These are phyloP conservation scores for Aphaenogaster rudis DNA, from an alignment of 1,140 invertebrate genomes.

Conservation along the genomic window DNA sequence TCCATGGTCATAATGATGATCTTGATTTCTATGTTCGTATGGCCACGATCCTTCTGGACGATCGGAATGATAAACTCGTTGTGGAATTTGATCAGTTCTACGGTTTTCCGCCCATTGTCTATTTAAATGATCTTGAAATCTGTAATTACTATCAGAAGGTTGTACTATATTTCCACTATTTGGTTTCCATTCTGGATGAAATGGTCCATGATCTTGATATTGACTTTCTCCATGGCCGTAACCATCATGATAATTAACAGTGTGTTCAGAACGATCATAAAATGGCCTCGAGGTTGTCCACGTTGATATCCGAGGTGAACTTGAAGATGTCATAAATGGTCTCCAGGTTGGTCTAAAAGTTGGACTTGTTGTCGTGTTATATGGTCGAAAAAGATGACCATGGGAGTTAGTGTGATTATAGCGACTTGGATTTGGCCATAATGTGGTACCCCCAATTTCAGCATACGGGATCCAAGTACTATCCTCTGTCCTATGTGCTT, in stretches of 20 bases:
- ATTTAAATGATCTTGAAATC: neutral
- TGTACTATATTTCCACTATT: neutral
- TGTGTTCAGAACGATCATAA: slow-evolving; percentile 16
- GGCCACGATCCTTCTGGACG: neutral
- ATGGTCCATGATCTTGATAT: neutral
- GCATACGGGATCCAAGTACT: slow-evolving; percentile 20
- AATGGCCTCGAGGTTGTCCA: slow-evolving; percentile 5
- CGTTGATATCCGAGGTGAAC: neutral
- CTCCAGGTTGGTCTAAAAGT: slow-evolving; percentile 35
- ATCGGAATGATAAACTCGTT: neutral
- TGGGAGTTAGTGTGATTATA: slow-evolving; percentile 37
- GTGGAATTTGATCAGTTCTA: neutral
- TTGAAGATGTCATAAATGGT: slow-evolving; percentile 36
- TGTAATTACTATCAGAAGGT: neutral
- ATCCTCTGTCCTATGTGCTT: neutral
- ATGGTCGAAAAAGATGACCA: neutral
- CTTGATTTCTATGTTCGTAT: neutral
- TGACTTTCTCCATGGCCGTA: neutral
- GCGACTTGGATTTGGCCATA: slow-evolving; percentile 5
- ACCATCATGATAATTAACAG: slow-evolving; percentile 2
- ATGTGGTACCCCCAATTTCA: neutral
- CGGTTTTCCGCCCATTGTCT: neutral
- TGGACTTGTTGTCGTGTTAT: neutral
- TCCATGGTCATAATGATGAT: neutral
- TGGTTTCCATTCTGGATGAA: slow-evolving; percentile 1